Base-by-base conservation (phyloP, 2,888 invertebrate genomes). In the Andrena haemorrhoa region DNA sequence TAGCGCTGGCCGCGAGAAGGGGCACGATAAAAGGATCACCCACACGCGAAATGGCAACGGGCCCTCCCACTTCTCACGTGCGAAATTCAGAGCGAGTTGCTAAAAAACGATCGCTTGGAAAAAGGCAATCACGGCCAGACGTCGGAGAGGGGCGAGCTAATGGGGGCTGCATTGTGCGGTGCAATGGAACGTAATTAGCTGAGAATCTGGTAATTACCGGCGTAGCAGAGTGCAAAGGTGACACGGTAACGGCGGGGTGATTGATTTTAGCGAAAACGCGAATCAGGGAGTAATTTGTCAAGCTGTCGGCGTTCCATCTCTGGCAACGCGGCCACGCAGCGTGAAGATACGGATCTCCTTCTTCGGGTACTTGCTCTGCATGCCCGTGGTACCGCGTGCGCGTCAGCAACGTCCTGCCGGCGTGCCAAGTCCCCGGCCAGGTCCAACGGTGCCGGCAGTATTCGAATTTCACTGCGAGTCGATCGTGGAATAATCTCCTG, bases 181-280 rank as follows among this genome's bases (percentile, higher is more conserved):
- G 60, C 74, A 60, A 51, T 68, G 82, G 68, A 76, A 61, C 87
- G 82, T 77, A 86, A 87, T 86, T 86, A 88, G 76, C 75, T 63
- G 83, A 82, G 89, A 88, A 87, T 89, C 88, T 75, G 89, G 82
- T 84, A 84, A 88, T 90, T 88, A 88, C 76, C 84, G 74, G 65
- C 63, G 75, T 63, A 68, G 81, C 85, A 82, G 84, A 84, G 88
- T 79, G 86, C 87, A 90, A 88, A 90, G 90, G 89, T 90, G 91
- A 91, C 90, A 89, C 85, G 86, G 85, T 84, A 83, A 89, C 87
- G 80, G 88, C 74, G 75, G 78, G 85, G 91, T 92, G 93, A 94
- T 94, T 94, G 93, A 94, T 93, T 93, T 91, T 90, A 91, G 92
- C 90, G 93, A 93, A 93, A 93, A 91, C 92, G 93, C 91, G 92